These are phyloP conservation scores for Zoroaster sp. DNA, from an alignment of 53 echinoderm and acorn worm genomes.

Conservation along the genomic window DNA sequence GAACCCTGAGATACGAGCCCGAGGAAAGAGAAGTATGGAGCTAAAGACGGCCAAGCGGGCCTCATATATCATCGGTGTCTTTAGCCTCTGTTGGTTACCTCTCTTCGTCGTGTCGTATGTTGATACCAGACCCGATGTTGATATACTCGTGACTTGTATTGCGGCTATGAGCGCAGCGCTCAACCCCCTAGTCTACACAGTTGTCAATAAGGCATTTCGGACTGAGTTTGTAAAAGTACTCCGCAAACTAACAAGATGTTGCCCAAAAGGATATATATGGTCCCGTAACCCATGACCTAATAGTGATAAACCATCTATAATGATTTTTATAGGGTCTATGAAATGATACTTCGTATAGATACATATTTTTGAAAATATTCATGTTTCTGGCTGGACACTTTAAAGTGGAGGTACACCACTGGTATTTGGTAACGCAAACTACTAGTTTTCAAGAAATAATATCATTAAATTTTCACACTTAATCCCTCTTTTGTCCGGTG, in stretches of 20 bases:
- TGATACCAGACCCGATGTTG: constrained; percentile 41
- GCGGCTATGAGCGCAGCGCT: constrained; percentile 74
- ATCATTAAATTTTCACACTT: no score
- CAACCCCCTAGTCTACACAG: constrained; percentile 85
- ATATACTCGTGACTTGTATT: constrained; percentile 57
- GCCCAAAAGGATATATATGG: background rate
- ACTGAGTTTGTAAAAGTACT: constrained; percentile 75
- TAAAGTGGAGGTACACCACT: no score
- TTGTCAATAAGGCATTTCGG: constrained; percentile 80
- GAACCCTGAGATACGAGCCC: constrained; percentile 69
- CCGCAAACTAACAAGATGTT: constrained; percentile 23
- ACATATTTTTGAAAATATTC: no score
- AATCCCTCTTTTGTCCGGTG: no score
- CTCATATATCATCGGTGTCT: constrained; percentile 81
- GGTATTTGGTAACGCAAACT: no score
- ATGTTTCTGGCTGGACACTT: no score
- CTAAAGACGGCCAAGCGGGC: constrained; percentile 90
- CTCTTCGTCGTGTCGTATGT: constrained; percentile 64
- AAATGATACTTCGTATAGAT: no score
- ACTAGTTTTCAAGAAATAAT: no score
- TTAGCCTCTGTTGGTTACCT: constrained; percentile 87
- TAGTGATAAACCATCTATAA: background rate
- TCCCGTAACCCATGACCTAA: background rate
- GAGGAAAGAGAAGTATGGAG: constrained; percentile 74
- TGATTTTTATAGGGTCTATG: no score